A percentile compares a stretch with the other conserved stretches of the same genome.
phyloP scores from a whole-genome alignment of 2,113 vertebrate species.

The Symphodus melops region DNA sequence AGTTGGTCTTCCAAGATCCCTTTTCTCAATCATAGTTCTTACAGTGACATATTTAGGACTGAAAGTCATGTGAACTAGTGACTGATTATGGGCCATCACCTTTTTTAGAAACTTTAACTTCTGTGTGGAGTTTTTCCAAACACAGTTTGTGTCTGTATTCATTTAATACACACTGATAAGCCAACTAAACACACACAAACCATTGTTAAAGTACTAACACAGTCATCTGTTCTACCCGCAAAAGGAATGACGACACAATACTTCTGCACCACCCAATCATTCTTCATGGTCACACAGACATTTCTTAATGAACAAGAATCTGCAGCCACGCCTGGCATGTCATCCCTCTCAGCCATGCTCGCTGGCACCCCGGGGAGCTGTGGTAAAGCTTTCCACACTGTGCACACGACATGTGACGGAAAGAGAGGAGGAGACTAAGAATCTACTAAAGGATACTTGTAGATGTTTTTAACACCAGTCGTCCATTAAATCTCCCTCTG shows the following conservation, averaged over 20 bases:
- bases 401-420: slow-evolving; percentile 20
- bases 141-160: background rate
- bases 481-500: slow-evolving; percentile 59
- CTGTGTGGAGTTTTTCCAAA: background rate
- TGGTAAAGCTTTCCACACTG: slow-evolving; percentile 54
- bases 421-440: slow-evolving; percentile 38
- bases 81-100: slow-evolving; percentile 1
- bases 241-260: slow-evolving; percentile 24
- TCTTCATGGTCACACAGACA: slow-evolving; percentile 53
- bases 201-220: background rate
- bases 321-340: slow-evolving; percentile 77
- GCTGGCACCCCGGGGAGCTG: slow-evolving; percentile 36
- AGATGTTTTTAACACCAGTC: slow-evolving; percentile 63
- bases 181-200: background rate
- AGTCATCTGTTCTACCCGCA: slow-evolving; percentile 35
- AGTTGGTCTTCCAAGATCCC: background rate
- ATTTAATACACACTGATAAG: background rate
- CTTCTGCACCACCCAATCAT: slow-evolving; percentile 20
- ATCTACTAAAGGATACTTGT: slow-evolving; percentile 68
- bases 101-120: slow-evolving; percentile 29
- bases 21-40: slow-evolving; percentile 40
- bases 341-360: slow-evolving; percentile 57
- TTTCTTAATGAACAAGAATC: slow-evolving; percentile 81
- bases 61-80: slow-evolving; percentile 47
- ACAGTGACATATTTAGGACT: slow-evolving; percentile 36